Conservation (phyloP, 2,888 invertebrate genomes). For the Laothoe populi region DNA sequence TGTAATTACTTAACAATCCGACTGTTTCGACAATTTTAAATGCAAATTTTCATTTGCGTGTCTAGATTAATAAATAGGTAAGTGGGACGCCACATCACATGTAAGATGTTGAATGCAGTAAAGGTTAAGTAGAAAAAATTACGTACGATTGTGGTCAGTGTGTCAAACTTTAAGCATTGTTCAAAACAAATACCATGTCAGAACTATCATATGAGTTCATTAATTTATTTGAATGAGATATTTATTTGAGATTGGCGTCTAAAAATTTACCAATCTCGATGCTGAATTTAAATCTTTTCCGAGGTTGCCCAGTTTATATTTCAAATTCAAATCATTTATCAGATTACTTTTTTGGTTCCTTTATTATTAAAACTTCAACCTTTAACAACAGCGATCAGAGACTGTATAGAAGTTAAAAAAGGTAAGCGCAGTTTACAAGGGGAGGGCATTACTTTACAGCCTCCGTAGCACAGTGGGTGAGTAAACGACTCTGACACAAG, state of each 20-base stretch:
- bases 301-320: background rate
- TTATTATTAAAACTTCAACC: no score
- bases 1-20: conserved; percentile 26
- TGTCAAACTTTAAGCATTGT: conserved; percentile 46
- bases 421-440: no score
- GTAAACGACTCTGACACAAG: no score
- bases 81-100: conserved; percentile 24
- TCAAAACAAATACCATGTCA: conserved; percentile 38
- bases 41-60: conserved; percentile 20
- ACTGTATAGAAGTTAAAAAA: no score
- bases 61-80: conserved; percentile 24
- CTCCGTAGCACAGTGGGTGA: no score
- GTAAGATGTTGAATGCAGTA: conserved; percentile 20
- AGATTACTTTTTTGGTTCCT: no score
- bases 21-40: conserved; percentile 23
- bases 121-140: conserved; percentile 18
- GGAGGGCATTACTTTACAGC: no score
- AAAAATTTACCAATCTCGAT: background rate
- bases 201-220: background rate
- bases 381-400: no score
- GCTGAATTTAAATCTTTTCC: background rate
- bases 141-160: conserved; percentile 21
- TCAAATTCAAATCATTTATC: background rate
- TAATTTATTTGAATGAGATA: background rate
- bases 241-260: no score